Percentiles rank a stretch among this genome's conserved stretches.
Evolutionary conservation across 2,797 vertebrate genomes (phyloP).

Genomic region (Menidia menidia): DNA sequence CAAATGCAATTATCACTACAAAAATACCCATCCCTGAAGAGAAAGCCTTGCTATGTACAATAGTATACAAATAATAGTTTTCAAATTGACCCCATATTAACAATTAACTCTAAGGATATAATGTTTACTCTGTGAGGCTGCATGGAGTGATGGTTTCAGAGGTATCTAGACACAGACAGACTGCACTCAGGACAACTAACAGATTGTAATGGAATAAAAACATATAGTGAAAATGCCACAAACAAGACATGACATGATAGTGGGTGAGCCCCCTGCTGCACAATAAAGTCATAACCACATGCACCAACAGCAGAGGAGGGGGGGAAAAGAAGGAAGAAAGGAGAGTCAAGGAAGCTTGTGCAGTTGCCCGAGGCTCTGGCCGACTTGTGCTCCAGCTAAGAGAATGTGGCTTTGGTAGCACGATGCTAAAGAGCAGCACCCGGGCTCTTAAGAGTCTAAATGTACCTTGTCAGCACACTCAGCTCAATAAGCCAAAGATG

Average conservation of each 20-base stretch:
- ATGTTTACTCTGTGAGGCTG: slow-evolving; percentile 83
- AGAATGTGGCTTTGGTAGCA: slow-evolving; percentile 72
- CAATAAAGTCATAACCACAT: slow-evolving; percentile 80
- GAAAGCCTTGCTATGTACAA: slow-evolving; percentile 57
- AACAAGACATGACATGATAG: slow-evolving; percentile 78
- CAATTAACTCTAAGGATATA: slow-evolving; percentile 63
- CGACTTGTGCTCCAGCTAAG: slow-evolving; percentile 81
- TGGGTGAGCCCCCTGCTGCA: slow-evolving; percentile 76
- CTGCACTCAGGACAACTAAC: slow-evolving; percentile 62
- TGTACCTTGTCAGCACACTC: slow-evolving; percentile 72
- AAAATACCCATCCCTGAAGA: slow-evolving; percentile 76
- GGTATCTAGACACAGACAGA: slow-evolving; percentile 70
- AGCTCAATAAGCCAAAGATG: slow-evolving; percentile 74
- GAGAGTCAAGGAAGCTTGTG: slow-evolving; percentile 88
- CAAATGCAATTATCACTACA: slow-evolving; percentile 74
- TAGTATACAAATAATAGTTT: slow-evolving; percentile 58
- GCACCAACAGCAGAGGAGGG: slow-evolving; percentile 84
- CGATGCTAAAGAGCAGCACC: slow-evolving; percentile 71
- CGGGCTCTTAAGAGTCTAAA: slow-evolving; percentile 63
- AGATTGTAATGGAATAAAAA: slow-evolving; percentile 67
- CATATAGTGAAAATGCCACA: slow-evolving; percentile 74
- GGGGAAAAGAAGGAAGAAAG: slow-evolving; percentile 77
- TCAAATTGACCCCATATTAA: slow-evolving; percentile 81
- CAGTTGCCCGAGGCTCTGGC: slow-evolving; percentile 88
- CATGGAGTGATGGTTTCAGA: slow-evolving; percentile 83